A percentile compares a stretch with the other conserved stretches of the same genome.
These are phyloP conservation scores for Drosophila anceps DNA, from an alignment of 2,888 invertebrate genomes.

Conservation along the genomic window DNA sequence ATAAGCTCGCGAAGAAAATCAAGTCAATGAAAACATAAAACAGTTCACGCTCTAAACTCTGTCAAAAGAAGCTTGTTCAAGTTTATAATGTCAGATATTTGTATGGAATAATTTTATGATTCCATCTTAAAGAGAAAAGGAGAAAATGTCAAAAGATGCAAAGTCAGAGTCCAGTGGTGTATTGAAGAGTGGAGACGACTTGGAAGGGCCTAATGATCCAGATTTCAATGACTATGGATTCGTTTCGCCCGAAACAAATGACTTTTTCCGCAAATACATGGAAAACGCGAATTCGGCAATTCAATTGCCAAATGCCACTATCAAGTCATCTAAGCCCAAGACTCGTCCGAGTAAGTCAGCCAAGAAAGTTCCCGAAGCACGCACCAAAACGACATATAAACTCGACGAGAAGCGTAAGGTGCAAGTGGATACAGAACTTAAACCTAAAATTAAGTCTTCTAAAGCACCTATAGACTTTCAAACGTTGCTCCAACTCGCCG, in stretches of 20 bases:
- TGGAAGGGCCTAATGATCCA: slow-evolving; percentile 1
- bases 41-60: accelerated
- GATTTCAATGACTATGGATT: slow-evolving; percentile 14
- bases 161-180: neutral
- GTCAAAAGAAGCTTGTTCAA: accelerated
- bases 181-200: neutral
- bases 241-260: neutral
- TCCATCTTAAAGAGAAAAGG: neutral
- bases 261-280: slow-evolving; percentile 9
- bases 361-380: neutral
- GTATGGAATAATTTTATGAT: no score
- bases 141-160: neutral
- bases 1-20: no score
- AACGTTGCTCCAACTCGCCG: neutral
- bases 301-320: no score
- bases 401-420: neutral
- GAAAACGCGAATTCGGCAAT: neutral
- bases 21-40: neutral
- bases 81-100: neutral
- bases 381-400: neutral
- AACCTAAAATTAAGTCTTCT: neutral
- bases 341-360: neutral
- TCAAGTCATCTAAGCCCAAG: neutral
- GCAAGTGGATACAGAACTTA: neutral
- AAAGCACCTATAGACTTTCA: slow-evolving; percentile 4